Evolutionary conservation across 1,140 invertebrate genomes (phyloP).

Genomic region (Lepeophtheirus salmonis): DNA sequence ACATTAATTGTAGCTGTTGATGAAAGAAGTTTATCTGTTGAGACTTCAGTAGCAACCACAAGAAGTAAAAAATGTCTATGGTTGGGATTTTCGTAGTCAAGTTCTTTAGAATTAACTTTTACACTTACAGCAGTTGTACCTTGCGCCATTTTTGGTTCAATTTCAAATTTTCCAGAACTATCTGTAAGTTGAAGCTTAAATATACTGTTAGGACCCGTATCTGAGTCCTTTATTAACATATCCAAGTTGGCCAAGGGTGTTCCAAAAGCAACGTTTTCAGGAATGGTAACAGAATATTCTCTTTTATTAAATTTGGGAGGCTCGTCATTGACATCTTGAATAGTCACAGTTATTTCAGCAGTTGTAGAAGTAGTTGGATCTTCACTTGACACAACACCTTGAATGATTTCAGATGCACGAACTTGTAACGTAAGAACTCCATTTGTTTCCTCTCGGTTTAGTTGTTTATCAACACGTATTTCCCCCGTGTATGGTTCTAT

Average conservation of each 20-base stretch:
- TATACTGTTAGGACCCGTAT: slow-evolving; percentile 34
- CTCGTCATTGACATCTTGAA: slow-evolving; percentile 83
- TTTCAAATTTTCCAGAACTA: slow-evolving; percentile 54
- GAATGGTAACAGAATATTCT: slow-evolving; percentile 56
- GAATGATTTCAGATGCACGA: slow-evolving; percentile 51
- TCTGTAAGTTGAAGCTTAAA: slow-evolving; percentile 34
- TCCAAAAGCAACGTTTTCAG: slow-evolving; percentile 58
- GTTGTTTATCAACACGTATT: slow-evolving; percentile 53
- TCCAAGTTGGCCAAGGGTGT: slow-evolving; percentile 58
- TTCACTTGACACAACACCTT: slow-evolving; percentile 31
- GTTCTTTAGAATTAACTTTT: slow-evolving; percentile 49
- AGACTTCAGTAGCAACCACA: slow-evolving; percentile 30
- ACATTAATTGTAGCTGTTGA: slow-evolving; percentile 72
- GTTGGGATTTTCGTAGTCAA: slow-evolving; percentile 80
- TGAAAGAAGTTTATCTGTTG: slow-evolving; percentile 35
- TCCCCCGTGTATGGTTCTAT: slow-evolving; percentile 55
- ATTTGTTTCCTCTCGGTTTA: slow-evolving; percentile 55
- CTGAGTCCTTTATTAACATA: slow-evolving; percentile 65
- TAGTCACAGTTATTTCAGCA: slow-evolving; percentile 47
- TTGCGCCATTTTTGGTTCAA: slow-evolving; percentile 54
- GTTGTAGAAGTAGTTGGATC: slow-evolving; percentile 20
- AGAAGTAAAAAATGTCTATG: slow-evolving; percentile 72
- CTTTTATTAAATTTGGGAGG: slow-evolving; percentile 43
- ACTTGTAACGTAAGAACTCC: slow-evolving; percentile 46
- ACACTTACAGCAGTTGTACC: slow-evolving; percentile 62